A percentile compares a stretch with the other conserved stretches of the same genome.
These are phyloP conservation scores for Ormyrus pomaceus DNA, from an alignment of 2,888 invertebrate species.

Conservation along the genomic window DNA sequence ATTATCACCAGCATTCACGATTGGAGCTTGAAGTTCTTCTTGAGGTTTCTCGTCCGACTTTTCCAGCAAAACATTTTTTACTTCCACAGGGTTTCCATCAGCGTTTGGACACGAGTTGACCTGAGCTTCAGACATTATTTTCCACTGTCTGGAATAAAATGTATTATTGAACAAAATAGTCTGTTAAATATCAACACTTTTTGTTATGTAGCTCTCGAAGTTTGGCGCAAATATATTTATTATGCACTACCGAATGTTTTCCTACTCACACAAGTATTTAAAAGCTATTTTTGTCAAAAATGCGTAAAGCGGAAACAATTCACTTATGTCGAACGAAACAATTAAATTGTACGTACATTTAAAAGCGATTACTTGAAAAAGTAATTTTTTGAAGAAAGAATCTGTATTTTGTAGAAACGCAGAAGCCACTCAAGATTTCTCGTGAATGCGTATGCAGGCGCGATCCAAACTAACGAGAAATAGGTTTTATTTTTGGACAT, in stretches of 20 bases:
- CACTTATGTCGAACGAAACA: no score
- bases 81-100: slow-evolving; percentile 27
- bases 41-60: slow-evolving; percentile 1
- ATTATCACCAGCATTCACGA: slow-evolving; percentile 24
- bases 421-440: slow-evolving; percentile 18
- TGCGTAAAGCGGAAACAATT: no score
- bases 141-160: neutral
- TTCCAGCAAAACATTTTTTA: neutral
- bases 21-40: slow-evolving; percentile 3
- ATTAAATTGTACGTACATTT: no score
- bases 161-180: neutral
- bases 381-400: no score
- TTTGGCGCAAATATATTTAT: slow-evolving; percentile 17
- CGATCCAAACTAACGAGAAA: slow-evolving; percentile 57
- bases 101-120: slow-evolving; percentile 19
- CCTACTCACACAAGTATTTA: neutral
- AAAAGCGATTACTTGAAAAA: no score
- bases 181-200: neutral
- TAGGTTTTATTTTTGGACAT: slow-evolving; percentile 69
- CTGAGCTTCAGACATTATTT: slow-evolving; percentile 44
- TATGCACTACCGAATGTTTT: slow-evolving; percentile 28
- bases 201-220: slow-evolving; percentile 15
- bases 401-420: neutral
- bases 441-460: slow-evolving; percentile 35
- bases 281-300: neutral